Percentiles rank a stretch among this genome's conserved stretches.
These are phyloP conservation scores for Campoplex capitator DNA, from an alignment of 2,888 invertebrate species.

Conservation along the genomic window DNA sequence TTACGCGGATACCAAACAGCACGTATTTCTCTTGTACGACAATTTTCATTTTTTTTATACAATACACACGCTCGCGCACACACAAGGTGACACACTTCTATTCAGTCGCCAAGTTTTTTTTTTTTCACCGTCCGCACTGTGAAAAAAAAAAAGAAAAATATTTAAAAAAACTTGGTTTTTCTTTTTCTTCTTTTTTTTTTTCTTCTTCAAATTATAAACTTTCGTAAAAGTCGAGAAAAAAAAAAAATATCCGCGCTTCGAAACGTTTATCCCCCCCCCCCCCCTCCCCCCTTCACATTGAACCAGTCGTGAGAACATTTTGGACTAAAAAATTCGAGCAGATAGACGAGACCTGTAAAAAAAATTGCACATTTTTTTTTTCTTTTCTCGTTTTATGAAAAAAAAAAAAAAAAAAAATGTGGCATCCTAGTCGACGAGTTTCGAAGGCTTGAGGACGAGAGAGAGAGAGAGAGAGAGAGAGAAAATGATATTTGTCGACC, in stretches of 20 bases:
- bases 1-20: constrained; percentile 40
- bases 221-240: no score
- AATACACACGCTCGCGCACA: not conserved
- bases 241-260: no score
- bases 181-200: not conserved
- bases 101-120: not conserved
- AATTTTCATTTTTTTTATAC: constrained; percentile 32
- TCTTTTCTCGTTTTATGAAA: not conserved
- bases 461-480: constrained; percentile 9
- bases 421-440: not conserved
- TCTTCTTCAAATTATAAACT: no score
- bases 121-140: not conserved
- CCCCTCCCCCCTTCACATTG: not conserved
- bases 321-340: not conserved
- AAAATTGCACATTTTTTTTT: not conserved
- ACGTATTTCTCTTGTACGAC: constrained; percentile 45
- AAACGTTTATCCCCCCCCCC: no score
- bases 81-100: constrained; percentile 5
- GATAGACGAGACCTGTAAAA: not conserved
- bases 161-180: not conserved
- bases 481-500: constrained; percentile 49
- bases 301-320: not conserved
- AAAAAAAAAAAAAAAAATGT: not conserved
- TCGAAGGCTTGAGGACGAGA: constrained; percentile 1
- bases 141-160: no score